These are phyloP conservation scores for Meta bourneti DNA, from an alignment of 2,888 invertebrate species.

Conservation along the genomic window DNA sequence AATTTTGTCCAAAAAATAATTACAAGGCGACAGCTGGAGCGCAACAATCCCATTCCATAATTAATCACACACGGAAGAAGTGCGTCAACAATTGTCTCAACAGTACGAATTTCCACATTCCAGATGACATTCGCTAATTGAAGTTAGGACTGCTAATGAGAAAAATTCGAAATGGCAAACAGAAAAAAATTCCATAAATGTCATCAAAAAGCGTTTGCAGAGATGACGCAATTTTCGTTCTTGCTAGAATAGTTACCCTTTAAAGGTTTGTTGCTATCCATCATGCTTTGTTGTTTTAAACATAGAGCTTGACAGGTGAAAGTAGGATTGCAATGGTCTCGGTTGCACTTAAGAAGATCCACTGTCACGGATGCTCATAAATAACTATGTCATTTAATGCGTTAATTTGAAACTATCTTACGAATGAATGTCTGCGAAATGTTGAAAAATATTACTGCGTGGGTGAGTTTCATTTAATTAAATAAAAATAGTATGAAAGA, in stretches of 20 bases:
- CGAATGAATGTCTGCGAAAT: too few relatives aligned
- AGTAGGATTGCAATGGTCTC: neutral
- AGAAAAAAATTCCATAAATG: slow-evolving; percentile 38
- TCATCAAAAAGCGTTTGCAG: slow-evolving; percentile 34
- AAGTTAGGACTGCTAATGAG: slow-evolving; percentile 38
- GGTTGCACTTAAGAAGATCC: neutral
- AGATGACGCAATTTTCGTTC: neutral
- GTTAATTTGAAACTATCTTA: too few relatives aligned
- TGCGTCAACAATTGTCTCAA: slow-evolving; percentile 1
- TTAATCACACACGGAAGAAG: neutral
- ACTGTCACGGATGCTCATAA: too few relatives aligned
- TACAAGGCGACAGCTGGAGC: neutral
- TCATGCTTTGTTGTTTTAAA: slow-evolving; percentile 18
- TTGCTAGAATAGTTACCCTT: neutral
- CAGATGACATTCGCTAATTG: slow-evolving; percentile 29
- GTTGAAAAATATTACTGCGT: too few relatives aligned
- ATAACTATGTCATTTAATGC: too few relatives aligned
- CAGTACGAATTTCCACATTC: neutral
- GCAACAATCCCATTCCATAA: neutral
- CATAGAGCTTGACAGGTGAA: neutral
- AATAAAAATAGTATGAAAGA: too few relatives aligned
- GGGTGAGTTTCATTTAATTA: too few relatives aligned
- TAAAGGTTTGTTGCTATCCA: neutral
- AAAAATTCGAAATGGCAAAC: slow-evolving; percentile 4
- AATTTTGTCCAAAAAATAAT: neutral